Evolutionary conservation across 2,797 vertebrate species (phyloP).

Genomic region (Lepidocolaptes lacrymiger): DNA sequence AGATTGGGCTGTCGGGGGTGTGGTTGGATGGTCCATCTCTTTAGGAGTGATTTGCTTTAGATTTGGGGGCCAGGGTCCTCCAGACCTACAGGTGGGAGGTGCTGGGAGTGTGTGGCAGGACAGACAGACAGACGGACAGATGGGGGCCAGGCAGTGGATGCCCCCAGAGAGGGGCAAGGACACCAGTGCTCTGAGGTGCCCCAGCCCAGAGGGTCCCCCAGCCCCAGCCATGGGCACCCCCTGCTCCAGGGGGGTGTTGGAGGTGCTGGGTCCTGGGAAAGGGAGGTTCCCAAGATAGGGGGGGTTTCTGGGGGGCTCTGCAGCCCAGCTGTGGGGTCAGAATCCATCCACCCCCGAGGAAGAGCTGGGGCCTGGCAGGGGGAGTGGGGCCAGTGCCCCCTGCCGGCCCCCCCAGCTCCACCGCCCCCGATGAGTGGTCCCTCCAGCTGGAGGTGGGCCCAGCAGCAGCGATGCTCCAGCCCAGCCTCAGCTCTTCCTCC

Average conservation of each 20-base stretch:
- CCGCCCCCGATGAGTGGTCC: not conserved
- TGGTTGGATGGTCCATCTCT: not conserved
- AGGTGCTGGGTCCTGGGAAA: not conserved
- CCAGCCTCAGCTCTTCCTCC: not conserved
- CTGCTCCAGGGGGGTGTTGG: not conserved
- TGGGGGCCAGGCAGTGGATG: not conserved
- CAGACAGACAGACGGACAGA: fast-evolving
- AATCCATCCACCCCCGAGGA: not conserved
- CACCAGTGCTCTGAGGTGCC: not conserved
- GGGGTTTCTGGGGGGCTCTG: not conserved
- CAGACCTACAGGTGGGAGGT: not conserved
- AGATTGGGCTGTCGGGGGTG: not conserved
- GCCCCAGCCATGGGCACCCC: too few species aligned
- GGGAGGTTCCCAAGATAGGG: not conserved
- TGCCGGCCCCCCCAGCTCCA: not conserved
- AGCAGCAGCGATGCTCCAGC: not conserved
- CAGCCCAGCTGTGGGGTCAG: not conserved
- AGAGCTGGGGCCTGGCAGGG: not conserved
- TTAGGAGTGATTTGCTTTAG: not conserved
- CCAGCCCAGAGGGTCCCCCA: not conserved
- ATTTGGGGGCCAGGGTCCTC: not conserved
- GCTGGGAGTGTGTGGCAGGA: not conserved
- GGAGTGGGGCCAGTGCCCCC: not conserved
- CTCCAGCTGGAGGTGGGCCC: not conserved
- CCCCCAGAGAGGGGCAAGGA: not conserved